Percentiles rank a stretch among this genome's conserved stretches.
Conservation (phyloP, 30 jellyfish, hydroid and myxozoan genomes). For the Hydra vulgaris region DNA sequence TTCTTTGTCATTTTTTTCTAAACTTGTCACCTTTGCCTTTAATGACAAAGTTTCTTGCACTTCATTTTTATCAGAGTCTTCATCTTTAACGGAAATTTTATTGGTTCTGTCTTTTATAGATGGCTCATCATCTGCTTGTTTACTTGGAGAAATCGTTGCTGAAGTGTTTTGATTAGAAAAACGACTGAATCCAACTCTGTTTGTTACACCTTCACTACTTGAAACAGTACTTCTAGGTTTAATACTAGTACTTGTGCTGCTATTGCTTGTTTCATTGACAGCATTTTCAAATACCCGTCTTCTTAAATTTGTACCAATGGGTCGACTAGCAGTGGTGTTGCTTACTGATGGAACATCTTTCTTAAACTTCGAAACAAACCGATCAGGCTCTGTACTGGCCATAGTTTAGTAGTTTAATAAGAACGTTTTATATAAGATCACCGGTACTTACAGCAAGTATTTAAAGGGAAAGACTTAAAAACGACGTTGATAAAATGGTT, state of each 20-base stretch:
- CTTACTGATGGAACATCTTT: conserved; percentile 5
- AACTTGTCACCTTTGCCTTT: too few relatives aligned
- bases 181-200: conserved; percentile 18
- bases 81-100: conserved; percentile 48
- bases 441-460: not conserved
- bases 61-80: conserved; percentile 34
- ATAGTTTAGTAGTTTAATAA: not conserved
- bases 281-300: conserved; percentile 32
- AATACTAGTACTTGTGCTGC: not conserved
- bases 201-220: conserved; percentile 11
- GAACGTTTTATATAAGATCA: not conserved
- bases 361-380: conserved; percentile 21
- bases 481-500: not conserved
- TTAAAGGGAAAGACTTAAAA: not conserved
- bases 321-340: too few relatives aligned
- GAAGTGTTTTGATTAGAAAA: conserved; percentile 20
- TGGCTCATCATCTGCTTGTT: conserved; percentile 3
- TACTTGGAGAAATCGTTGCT: conserved; percentile 7
- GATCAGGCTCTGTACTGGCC: conserved; percentile 16
- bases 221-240: not conserved
- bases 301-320: conserved; percentile 15
- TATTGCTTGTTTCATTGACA: not conserved
- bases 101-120: conserved; percentile 46
- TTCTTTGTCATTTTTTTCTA: too few relatives aligned
- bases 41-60: conserved; percentile 16